Evolutionary conservation across 2,797 vertebrate genomes (phyloP).

Genomic region (Lithobates pipiens): DNA sequence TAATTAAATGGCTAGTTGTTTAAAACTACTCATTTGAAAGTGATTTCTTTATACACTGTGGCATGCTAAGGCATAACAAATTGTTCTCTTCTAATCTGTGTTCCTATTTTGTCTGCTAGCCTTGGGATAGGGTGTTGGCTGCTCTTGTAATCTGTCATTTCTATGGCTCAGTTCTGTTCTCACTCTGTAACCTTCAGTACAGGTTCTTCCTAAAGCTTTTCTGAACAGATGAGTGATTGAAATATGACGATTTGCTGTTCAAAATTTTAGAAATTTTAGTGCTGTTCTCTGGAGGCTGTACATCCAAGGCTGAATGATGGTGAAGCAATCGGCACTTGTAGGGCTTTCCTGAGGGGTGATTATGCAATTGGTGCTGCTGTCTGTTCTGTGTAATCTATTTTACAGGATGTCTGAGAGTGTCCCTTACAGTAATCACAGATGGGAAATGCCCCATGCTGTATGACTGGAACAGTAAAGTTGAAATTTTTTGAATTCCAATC

Average conservation of each 20-base stretch:
- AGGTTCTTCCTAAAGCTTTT: neutral
- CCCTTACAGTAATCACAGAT: too few relatives aligned
- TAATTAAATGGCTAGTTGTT: neutral
- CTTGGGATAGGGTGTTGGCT: constrained; percentile 30
- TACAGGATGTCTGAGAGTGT: neutral
- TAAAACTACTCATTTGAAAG: neutral
- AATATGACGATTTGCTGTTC: neutral
- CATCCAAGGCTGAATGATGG: neutral
- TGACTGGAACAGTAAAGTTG: too few relatives aligned
- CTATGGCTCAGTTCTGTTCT: neutral
- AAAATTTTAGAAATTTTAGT: neutral
- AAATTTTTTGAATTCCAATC: too few relatives aligned
- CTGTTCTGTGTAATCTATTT: neutral
- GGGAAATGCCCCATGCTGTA: too few relatives aligned
- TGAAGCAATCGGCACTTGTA: too few relatives aligned
- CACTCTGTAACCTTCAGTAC: neutral
- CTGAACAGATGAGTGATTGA: neutral
- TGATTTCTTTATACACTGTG: neutral
- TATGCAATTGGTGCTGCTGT: too few relatives aligned
- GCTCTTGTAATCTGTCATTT: constrained; percentile 1
- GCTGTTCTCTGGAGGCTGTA: neutral
- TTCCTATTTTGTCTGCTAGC: neutral
- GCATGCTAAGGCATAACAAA: neutral
- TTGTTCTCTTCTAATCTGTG: neutral
- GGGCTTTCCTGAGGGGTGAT: neutral